Base-by-base conservation (phyloP, 1,140 invertebrate species). In the Macrostomum lignano region DNA sequence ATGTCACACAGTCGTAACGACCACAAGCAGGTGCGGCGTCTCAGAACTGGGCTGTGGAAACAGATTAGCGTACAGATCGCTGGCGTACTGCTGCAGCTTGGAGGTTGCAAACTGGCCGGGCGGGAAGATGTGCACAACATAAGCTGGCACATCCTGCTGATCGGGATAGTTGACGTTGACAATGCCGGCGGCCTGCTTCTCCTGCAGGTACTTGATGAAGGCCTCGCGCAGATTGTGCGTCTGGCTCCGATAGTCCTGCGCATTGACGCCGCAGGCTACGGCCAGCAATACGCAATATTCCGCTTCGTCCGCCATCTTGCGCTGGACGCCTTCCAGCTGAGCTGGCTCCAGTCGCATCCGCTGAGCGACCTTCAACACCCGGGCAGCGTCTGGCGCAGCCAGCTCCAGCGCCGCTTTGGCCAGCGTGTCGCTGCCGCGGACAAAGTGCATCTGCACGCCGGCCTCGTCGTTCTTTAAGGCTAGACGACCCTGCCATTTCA, bases 371-470 rank as follows among this genome's bases (percentile, higher is more conserved):
- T 75, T 65, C 23, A 88, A 35, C n/a, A n/a, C 3, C n/a, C n/a
- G n/a, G n/a, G n/a, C n/a, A n/a, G n/a, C n/a, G n/a, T n/a, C n/a
- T n/a, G n/a, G n/a, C n/a, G n/a, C n/a, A 11, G 24, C 15, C n/a
- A 22, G 13, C 24, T 31, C 17, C 31, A 39, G 23, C 25, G 35
- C 36, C 14, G 20, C 23, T 17, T 34, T 33, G 2, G 33, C 21
- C 20, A 40, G 35, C 9, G 37, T 26, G 15, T 28, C 22, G 64
- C 77, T 84, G n/a, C 81, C 81, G 42, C 73, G 76, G 17, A 91
- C 75, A 57, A 78, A 82, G 55, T 84, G 78, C 77, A 88, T 86
- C 54, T 84, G 78, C 13, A 88, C 79, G n/a, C 74, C 74, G 1
- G 79, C 78, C 42, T 74, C 73, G 51, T 86, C 78, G 50, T 77